These are phyloP conservation scores for Xyrauchen texanus DNA, from an alignment of 2,113 vertebrate genomes.

Conservation along the genomic window DNA sequence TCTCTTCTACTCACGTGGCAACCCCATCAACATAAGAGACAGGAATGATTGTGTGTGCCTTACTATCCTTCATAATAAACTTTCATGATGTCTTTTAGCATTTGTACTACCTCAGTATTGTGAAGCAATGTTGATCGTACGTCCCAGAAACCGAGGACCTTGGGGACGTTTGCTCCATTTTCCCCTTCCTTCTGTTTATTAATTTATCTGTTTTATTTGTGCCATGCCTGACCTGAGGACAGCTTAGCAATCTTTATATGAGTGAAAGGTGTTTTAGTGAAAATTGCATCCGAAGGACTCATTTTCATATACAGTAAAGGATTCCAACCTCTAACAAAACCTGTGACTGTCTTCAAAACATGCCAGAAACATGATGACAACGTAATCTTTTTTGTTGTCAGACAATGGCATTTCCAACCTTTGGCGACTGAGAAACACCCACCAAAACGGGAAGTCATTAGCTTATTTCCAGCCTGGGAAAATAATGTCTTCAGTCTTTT, in stretches of 20 bases:
- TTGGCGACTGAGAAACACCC: no score
- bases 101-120: constrained; percentile 30
- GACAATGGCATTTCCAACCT: no score
- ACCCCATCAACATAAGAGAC: constrained; percentile 13
- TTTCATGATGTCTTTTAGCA: constrained; percentile 53
- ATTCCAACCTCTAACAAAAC: neutral
- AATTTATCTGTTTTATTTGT: constrained; percentile 68
- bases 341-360: neutral
- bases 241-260: constrained; percentile 5
- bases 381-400: no score
- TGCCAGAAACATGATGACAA: neutral
- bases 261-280: neutral
- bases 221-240: constrained; percentile 39
- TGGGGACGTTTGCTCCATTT: constrained; percentile 77
- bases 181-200: constrained; percentile 64
- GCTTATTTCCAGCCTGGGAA: no score
- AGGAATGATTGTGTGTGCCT: neutral
- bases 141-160: constrained; percentile 75
- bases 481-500: no score
- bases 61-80: constrained; percentile 25
- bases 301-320: neutral
- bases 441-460: no score
- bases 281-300: neutral
- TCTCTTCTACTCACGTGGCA: constrained; percentile 27
- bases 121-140: constrained; percentile 38